These are phyloP conservation scores for Embiotoca jacksoni DNA, from an alignment of 2,113 vertebrate genomes.

Conservation along the genomic window DNA sequence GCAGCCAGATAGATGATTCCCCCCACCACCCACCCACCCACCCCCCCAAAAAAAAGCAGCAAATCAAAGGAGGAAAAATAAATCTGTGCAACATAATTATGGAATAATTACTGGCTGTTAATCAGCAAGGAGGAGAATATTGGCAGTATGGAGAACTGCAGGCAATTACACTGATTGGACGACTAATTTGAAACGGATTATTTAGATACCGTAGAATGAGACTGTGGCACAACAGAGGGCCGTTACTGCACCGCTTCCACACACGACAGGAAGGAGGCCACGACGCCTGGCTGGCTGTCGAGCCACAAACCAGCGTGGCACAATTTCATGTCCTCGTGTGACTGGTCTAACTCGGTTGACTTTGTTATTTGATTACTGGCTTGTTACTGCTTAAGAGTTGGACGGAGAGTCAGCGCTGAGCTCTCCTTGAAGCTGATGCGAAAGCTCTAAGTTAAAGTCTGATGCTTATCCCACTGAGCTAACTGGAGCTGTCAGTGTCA, in stretches of 20 bases:
- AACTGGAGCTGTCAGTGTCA: slow-evolving; percentile 79
- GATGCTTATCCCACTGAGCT: slow-evolving; percentile 71
- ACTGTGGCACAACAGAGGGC: slow-evolving; percentile 1
- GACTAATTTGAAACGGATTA: slow-evolving; percentile 58
- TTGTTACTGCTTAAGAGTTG: slow-evolving; percentile 43
- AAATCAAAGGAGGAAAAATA: slow-evolving; percentile 5
- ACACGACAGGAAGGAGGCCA: slow-evolving; percentile 8
- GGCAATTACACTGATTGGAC: slow-evolving; percentile 64
- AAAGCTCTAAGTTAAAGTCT: slow-evolving; percentile 72
- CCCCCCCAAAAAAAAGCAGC: background rate
- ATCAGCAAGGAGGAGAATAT: slow-evolving; percentile 58
- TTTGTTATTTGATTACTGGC: slow-evolving; percentile 65
- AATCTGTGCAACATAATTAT: slow-evolving; percentile 50
- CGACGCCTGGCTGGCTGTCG: slow-evolving; percentile 21
- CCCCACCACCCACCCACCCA: no score
- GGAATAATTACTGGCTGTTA: slow-evolving; percentile 55
- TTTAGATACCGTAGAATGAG: slow-evolving; percentile 47
- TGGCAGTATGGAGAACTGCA: slow-evolving; percentile 38
- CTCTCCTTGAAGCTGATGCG: slow-evolving; percentile 53
- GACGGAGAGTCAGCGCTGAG: slow-evolving; percentile 40
- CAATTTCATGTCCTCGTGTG: slow-evolving; percentile 34
- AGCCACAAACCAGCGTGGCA: slow-evolving; percentile 19
- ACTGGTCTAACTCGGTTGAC: slow-evolving; percentile 43
- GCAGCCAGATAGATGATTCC: no score
- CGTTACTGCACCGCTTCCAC: background rate